phyloP scores from a whole-genome alignment of 2,888 invertebrate genomes.

The Melanchra persicariae region DNA sequence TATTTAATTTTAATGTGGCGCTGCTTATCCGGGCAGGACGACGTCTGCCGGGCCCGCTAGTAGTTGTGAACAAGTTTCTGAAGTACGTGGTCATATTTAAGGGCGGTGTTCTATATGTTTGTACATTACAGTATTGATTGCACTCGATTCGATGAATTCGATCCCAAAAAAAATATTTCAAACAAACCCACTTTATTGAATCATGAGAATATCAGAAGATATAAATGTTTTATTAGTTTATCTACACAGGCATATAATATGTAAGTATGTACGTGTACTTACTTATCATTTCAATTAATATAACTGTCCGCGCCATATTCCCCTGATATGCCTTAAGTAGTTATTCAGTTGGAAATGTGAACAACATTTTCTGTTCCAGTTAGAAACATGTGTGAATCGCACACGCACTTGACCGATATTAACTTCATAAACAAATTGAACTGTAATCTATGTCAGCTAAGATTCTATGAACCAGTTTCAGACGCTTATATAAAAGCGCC shows the following conservation, averaged over 20 bases:
- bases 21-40: no score
- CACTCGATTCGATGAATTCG: no score
- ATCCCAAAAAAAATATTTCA: no score
- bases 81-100: no score
- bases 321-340: conserved; percentile 20
- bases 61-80: no score
- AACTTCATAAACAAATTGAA: conserved; percentile 44
- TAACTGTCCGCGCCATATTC: not conserved
- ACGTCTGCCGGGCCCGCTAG: no score
- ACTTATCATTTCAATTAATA: conserved; percentile 21
- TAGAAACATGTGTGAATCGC: conserved; percentile 21
- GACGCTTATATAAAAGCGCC: conserved; percentile 83
- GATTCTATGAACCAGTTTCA: conserved; percentile 80
- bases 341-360: conserved; percentile 43
- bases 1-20: no score
- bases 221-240: conserved; percentile 1
- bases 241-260: not conserved
- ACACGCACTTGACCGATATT: conserved; percentile 54
- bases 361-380: conserved; percentile 44
- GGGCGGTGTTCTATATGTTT: no score
- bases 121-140: no score
- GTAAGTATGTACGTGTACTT: not conserved
- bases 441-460: conserved; percentile 62
- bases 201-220: no score
- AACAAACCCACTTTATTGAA: no score